phyloP scores from a whole-genome alignment of 2,113 vertebrate species.

The Takifugu bimaculatus region DNA sequence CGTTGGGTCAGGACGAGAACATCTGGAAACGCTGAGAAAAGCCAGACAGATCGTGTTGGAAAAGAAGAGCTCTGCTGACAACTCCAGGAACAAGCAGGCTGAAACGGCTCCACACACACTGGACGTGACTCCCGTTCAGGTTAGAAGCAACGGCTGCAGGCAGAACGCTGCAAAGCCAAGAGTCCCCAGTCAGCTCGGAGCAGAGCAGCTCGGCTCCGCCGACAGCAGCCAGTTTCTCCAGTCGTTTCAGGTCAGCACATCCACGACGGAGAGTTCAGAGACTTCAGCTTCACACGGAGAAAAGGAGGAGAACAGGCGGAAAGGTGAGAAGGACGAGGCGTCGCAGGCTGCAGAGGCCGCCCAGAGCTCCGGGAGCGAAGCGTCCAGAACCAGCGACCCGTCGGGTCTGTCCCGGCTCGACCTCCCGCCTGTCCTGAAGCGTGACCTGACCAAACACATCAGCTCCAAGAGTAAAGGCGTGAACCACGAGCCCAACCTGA shows the following conservation, averaged over 20 bases:
- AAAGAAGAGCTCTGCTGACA: conserved; percentile 34
- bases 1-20: not conserved
- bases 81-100: conserved; percentile 1
- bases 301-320: conserved; percentile 10
- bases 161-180: conserved; percentile 16
- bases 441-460: conserved; percentile 91
- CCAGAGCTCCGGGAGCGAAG: conserved; percentile 76
- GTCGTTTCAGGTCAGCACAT: conserved; percentile 73
- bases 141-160: conserved; percentile 18
- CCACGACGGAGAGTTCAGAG: conserved; percentile 44
- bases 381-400: conserved; percentile 68
- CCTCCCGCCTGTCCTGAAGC: conserved; percentile 85
- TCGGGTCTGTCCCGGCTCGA: conserved; percentile 83
- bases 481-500: conserved; percentile 90
- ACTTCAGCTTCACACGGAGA: not conserved
- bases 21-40: conserved; percentile 68
- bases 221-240: conserved; percentile 61
- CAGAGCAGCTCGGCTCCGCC: not conserved
- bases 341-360: conserved; percentile 55
- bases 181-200: not conserved
- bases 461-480: conserved; percentile 82
- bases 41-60: conserved; percentile 56
- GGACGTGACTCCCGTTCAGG: conserved; percentile 27
- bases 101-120: conserved; percentile 15
- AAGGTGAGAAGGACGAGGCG: conserved; percentile 25